Base-by-base conservation (phyloP, 2,888 invertebrate species). In the Leucozona laternaria region DNA sequence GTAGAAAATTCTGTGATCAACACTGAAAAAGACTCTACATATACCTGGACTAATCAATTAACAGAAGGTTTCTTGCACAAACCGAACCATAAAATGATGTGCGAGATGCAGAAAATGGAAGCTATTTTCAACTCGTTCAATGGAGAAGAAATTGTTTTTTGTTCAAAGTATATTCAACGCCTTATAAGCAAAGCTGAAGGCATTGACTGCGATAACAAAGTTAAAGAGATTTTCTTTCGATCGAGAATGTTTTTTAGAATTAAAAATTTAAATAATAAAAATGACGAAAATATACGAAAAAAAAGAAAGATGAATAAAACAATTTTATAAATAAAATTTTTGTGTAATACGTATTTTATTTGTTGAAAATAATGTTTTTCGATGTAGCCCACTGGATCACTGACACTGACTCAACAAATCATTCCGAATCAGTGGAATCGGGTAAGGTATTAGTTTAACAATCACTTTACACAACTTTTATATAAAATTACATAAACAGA, bases 91-190 rank as follows among this genome's bases (percentile, higher is more conserved):
- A 22, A 66, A 15, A 34, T 53, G 34, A 50, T 50, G 50, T 15
- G 11, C 4, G 22, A 50, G 2, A 68, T 68, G 50, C 22, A 50
- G 15, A 34, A 50, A 37, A 34, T 68, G 66, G 66, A 68, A 20
- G 15, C 11, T 2, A 22, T 68, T n/a, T 50, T 68, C n/a, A 68
- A 50, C 11, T 4, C 13, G 3, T 68, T 50, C 5, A 68, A 50
- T 13, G 17, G 17, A 7, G 22, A 34, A 1, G 31, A 31, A 4
- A 17, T 57, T 57, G 17, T 57, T 0, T 57, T 13, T 11, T 11
- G 1, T 22, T 17, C 5, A 6, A 11, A 50, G 2, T 68, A 68
- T 5, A 31, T 50, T 8, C 2, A 37, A 7, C 7, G 5, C 2
- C 31, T 68, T 1, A 15, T 50, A 1, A 22, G 11, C 20, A 0